Base-by-base conservation (phyloP, 2,797 vertebrate species). In the Enteromius treurensis region DNA sequence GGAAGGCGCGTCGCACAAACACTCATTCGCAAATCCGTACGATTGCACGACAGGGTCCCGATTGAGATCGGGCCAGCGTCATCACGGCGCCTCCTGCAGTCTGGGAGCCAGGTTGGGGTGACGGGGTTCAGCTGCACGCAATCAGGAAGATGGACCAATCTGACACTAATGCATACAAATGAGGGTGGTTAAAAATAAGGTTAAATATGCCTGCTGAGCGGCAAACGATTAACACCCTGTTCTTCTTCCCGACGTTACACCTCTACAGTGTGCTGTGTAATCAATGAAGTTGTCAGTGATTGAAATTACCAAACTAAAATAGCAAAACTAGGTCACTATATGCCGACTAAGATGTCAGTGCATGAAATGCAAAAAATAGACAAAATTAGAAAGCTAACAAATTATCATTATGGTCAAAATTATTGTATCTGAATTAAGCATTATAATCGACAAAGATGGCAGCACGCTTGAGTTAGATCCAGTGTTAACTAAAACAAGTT, bases 1-100 rank as follows among this genome's bases (percentile, higher is more conserved):
- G 87, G 85, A 86, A 88, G 68, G 40, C 10, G 73, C 64, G 21
- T 76, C 53, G 64, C 87, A 79, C 73, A 87, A 84, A 86, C 55
- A 78, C 74, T 78, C 29, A 1, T 74, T 75, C 15, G 40, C 67
- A 78, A 82, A 62, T 55, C 47, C 34, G 17, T 42, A 14, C 3
- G 17, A 73, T 4, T 4, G 67, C 71, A 70, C 3, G 29, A 79
- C 60, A 80, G 29, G 14, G 23, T 53, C 34, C 47, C 9, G 58
- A 51, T 23, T 37, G 80, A 81, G 67, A n/a, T 1, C 14, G 23
- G 14, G 26, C 55, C 29, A 40, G 69, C 29, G 37, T 60, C 79
- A 47, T 29, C 23, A 60, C 13, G 79, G 79, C 53, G 80, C 80
- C 69, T 81, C 68, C 79, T 81, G 68, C 51, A 62, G 68, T 4